A percentile compares a stretch with the other conserved stretches of the same genome.
phyloP scores from a whole-genome alignment of 2,113 vertebrate species.

The Caloenas nicobarica region DNA sequence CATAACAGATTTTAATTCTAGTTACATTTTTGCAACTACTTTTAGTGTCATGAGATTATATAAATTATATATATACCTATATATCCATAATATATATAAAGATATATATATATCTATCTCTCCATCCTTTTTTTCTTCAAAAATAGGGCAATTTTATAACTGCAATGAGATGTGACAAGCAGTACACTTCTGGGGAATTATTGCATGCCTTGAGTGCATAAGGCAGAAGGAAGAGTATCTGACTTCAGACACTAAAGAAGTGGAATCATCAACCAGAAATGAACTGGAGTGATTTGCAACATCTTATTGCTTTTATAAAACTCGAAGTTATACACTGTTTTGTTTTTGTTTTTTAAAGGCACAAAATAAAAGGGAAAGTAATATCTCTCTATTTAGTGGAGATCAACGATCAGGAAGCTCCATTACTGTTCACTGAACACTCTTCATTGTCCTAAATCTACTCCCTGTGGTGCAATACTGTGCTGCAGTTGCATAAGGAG shows the following conservation, averaged over 20 bases:
- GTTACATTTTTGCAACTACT: constrained; percentile 48
- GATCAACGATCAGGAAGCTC: constrained; percentile 51
- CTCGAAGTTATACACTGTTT: constrained; percentile 53
- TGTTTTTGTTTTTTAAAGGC: background rate
- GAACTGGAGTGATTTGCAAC: constrained; percentile 68
- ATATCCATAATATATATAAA: constrained; percentile 43
- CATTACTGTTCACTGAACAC: constrained; percentile 40
- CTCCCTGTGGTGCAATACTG: constrained; percentile 62
- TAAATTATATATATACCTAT: constrained; percentile 48
- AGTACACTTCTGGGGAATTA: constrained; percentile 71
- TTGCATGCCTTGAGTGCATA: constrained; percentile 77
- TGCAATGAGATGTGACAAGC: constrained; percentile 65
- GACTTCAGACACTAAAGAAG: constrained; percentile 76
- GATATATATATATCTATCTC: constrained; percentile 14
- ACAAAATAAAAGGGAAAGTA: constrained; percentile 70
- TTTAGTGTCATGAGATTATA: constrained; percentile 46
- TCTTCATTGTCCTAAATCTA: constrained; percentile 44
- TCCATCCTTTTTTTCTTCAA: constrained; percentile 25
- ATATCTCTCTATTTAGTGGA: constrained; percentile 53
- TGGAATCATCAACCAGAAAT: constrained; percentile 73
- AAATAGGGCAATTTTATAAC: constrained; percentile 72
- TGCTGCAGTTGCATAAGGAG: constrained; percentile 56
- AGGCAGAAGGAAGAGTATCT: constrained; percentile 73
- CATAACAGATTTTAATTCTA: constrained; percentile 42
- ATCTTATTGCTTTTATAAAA: constrained; percentile 80